Conservation (phyloP, 53 echinoderm and acorn worm species). For the Apostichopus leukothele region DNA sequence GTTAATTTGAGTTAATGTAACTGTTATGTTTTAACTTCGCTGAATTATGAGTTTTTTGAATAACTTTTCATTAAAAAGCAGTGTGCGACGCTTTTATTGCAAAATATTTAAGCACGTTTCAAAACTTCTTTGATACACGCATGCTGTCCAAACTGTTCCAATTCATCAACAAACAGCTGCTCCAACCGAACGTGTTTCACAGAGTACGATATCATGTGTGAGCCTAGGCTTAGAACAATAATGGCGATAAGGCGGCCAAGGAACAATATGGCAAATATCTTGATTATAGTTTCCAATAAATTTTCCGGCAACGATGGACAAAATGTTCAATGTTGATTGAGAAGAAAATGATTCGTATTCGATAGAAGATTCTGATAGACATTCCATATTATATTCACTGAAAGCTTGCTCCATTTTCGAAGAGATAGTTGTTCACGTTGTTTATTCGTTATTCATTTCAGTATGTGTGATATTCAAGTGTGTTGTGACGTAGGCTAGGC, state of each 20-base stretch:
- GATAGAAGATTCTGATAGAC: neutral
- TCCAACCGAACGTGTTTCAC: neutral
- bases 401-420: neutral
- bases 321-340: neutral
- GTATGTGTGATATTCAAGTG: neutral
- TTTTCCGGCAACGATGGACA: neutral
- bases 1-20: too few relatives aligned
- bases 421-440: neutral
- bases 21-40: neutral
- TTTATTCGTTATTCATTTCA: neutral
- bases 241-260: conserved; percentile 33
- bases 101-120: too few relatives aligned
- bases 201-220: neutral
- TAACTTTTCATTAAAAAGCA: too few relatives aligned
- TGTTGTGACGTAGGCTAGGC: neutral
- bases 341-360: neutral
- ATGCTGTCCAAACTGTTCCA: neutral
- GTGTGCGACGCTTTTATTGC: too few relatives aligned
- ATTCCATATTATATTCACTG: conserved; percentile 27
- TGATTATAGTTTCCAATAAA: conserved; percentile 4
- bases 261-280: conserved; percentile 37
- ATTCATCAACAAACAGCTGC: neutral
- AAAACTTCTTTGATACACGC: neutral
- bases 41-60: too few relatives aligned
- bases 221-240: neutral